Conservation (phyloP, 2,113 vertebrate species). For the Cygnus atratus region DNA sequence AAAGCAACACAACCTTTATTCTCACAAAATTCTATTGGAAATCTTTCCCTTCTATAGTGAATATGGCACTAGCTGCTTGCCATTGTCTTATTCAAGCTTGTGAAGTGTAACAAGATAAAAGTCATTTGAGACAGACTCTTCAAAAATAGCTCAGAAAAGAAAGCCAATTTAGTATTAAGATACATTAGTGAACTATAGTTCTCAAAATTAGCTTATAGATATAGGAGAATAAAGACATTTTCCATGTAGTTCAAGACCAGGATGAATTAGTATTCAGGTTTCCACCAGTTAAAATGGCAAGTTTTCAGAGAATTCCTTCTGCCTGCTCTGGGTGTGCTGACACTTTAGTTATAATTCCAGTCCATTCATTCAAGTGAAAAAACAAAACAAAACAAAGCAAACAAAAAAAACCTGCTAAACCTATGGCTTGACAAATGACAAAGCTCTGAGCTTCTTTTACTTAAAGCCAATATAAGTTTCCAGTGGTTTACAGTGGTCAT, state of each 20-base stretch:
- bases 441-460: background rate
- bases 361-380: background rate
- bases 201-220: background rate
- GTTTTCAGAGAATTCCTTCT: background rate
- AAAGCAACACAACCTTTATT: background rate
- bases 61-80: background rate
- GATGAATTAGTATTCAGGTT: background rate
- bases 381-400: background rate
- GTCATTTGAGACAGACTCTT: background rate
- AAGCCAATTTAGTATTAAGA: background rate
- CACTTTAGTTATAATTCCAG: background rate
- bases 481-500: background rate
- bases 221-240: background rate
- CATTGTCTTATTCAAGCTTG: background rate
- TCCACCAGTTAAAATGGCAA: background rate
- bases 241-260: background rate
- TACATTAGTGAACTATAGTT: background rate
- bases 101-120: background rate
- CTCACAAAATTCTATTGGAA: background rate
- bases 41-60: background rate
- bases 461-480: background rate
- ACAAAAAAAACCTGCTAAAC: background rate
- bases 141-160: background rate
- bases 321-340: background rate
- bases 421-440: background rate